Evolutionary conservation across 2,113 vertebrate genomes (phyloP).

Genomic region (Camelus dromedarius): DNA sequence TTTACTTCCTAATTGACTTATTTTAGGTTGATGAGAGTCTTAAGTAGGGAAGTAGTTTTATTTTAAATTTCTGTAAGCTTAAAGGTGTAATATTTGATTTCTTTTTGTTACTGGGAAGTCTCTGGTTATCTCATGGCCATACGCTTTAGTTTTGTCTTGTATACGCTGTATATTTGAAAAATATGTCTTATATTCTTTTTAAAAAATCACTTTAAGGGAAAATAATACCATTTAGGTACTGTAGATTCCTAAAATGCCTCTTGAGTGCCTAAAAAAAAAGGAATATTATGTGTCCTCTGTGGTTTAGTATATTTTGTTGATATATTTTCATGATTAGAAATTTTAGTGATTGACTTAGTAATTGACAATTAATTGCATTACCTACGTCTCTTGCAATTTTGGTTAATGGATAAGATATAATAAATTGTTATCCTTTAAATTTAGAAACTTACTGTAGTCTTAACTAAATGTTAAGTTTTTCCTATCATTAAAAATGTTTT

Average conservation of each 20-base stretch:
- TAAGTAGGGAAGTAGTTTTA: slow-evolving; percentile 32
- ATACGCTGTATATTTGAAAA: background rate
- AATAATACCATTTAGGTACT: background rate
- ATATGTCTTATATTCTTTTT: background rate
- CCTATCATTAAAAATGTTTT: background rate
- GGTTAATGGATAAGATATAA: slow-evolving; percentile 28
- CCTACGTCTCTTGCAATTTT: background rate
- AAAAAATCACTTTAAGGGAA: background rate
- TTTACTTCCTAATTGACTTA: slow-evolving; percentile 33
- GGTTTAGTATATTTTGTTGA: background rate
- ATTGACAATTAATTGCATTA: background rate
- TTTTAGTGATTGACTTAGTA: background rate
- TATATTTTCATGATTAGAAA: slow-evolving; percentile 30
- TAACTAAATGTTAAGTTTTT: slow-evolving; percentile 51
- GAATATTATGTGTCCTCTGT: background rate
- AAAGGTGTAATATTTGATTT: background rate
- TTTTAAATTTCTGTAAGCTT: background rate
- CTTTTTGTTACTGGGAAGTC: slow-evolving; percentile 8
- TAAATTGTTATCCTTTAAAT: slow-evolving; percentile 16
- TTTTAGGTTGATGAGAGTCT: slow-evolving; percentile 19
- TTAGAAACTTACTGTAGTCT: slow-evolving; percentile 11
- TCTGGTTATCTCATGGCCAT: background rate
- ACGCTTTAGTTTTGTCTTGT: background rate
- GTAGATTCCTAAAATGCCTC: background rate
- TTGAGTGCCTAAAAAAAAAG: background rate